Percentiles rank a stretch among this genome's conserved stretches.
Conservation (phyloP, 2,888 invertebrate genomes). For the Hypomecis atomaria region DNA sequence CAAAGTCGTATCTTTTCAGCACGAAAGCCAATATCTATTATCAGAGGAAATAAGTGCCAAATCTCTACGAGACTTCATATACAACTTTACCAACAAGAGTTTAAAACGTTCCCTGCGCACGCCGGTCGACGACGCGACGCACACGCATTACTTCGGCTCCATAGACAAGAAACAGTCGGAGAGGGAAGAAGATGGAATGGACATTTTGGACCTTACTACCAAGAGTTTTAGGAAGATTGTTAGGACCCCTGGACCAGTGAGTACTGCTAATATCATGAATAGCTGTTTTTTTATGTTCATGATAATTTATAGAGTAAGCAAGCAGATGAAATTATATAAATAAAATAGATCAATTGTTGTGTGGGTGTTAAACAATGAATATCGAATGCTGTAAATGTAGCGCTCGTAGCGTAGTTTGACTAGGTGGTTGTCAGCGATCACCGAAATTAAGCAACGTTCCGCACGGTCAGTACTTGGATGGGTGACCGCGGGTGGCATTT, state of each 20-base stretch:
- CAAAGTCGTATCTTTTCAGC: slow-evolving; percentile 70
- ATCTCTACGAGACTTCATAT: slow-evolving; percentile 81
- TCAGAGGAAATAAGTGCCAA: slow-evolving; percentile 78
- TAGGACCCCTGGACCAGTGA: slow-evolving; percentile 85
- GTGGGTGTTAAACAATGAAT: too few species aligned
- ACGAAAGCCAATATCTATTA: slow-evolving; percentile 88
- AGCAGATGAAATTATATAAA: too few species aligned
- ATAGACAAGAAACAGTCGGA: slow-evolving; percentile 48
- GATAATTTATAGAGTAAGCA: too few species aligned
- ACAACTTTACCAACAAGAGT: slow-evolving; percentile 76
- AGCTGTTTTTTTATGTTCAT: not conserved
- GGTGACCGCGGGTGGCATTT: too few species aligned
- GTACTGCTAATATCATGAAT: slow-evolving; percentile 29
- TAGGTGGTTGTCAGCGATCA: too few species aligned
- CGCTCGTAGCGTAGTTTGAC: too few species aligned
- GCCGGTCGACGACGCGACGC: slow-evolving; percentile 63
- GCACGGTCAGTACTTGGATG: too few species aligned
- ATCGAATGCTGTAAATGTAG: too few species aligned
- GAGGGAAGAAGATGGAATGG: slow-evolving; percentile 63
- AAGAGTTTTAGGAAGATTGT: slow-evolving; percentile 86
- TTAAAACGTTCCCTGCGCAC: slow-evolving; percentile 72
- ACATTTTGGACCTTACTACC: slow-evolving; percentile 87
- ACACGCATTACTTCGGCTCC: slow-evolving; percentile 75
- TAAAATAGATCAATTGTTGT: too few species aligned
- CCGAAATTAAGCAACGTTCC: too few species aligned